Evolutionary conservation across 2,888 invertebrate genomes (phyloP).

Genomic region (Automeris io): DNA sequence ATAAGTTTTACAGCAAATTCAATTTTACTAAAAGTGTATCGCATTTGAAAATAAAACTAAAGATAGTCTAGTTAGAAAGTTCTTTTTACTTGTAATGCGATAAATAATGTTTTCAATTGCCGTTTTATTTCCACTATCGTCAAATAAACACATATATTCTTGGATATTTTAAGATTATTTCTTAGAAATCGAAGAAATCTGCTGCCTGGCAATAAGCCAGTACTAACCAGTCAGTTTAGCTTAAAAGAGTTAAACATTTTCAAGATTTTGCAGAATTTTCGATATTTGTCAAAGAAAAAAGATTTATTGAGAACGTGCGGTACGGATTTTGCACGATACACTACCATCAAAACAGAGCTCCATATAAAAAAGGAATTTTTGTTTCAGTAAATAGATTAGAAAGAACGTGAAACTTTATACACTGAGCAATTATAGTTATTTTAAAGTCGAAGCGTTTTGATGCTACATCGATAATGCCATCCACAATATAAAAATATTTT

Average conservation of each 20-base stretch:
- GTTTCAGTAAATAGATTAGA: too few relatives aligned
- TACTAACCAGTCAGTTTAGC: slow-evolving; percentile 25
- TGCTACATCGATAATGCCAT: too few relatives aligned
- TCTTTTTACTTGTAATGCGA: slow-evolving; percentile 5
- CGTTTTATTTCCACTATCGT: slow-evolving; percentile 18
- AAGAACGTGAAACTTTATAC: too few relatives aligned
- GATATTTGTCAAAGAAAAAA: slow-evolving; percentile 23
- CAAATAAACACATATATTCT: slow-evolving; percentile 19
- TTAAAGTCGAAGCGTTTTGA: too few relatives aligned
- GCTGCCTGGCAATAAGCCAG: slow-evolving; percentile 29
- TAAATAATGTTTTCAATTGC: slow-evolving; percentile 28
- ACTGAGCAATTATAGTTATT: too few relatives aligned
- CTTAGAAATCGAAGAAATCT: slow-evolving; percentile 20
- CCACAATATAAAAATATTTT: too few relatives aligned
- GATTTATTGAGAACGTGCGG: slow-evolving; percentile 19
- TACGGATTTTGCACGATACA: background rate
- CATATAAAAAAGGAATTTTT: too few relatives aligned
- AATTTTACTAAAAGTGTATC: too few relatives aligned
- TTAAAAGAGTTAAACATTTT: slow-evolving; percentile 19
- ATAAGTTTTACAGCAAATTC: too few relatives aligned
- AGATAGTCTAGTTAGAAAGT: background rate
- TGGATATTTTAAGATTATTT: slow-evolving; percentile 27
- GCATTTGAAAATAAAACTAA: background rate
- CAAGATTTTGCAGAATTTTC: slow-evolving; percentile 13
- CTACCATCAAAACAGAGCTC: too few relatives aligned